phyloP scores from a whole-genome alignment of 2,888 invertebrate genomes.

The Pocota personata region DNA sequence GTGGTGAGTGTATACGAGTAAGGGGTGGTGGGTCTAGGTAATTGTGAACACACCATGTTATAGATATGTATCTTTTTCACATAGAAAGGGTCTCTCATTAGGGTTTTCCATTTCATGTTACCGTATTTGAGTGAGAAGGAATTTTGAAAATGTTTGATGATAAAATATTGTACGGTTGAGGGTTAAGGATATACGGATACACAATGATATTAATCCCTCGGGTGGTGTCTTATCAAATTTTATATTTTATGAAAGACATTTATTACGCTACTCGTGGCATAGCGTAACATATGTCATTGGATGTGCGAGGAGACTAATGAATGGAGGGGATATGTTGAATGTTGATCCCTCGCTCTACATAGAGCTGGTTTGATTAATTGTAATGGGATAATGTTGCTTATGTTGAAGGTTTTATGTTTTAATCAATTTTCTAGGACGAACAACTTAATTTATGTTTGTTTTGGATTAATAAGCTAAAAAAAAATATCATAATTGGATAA shows the following conservation, averaged over 20 bases:
- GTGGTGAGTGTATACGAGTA: slow-evolving; percentile 35
- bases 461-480: not conserved
- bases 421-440: slow-evolving; percentile 45
- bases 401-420: slow-evolving; percentile 45
- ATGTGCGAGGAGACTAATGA: slow-evolving; percentile 29
- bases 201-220: slow-evolving; percentile 48
- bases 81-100: slow-evolving; percentile 27
- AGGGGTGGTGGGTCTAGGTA: slow-evolving; percentile 48
- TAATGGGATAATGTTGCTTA: slow-evolving; percentile 37
- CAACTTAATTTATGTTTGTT: slow-evolving; percentile 11
- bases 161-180: slow-evolving; percentile 28
- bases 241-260: slow-evolving; percentile 68
- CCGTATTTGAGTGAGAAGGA: slow-evolving; percentile 20
- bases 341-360: not conserved
- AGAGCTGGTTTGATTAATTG: slow-evolving; percentile 59
- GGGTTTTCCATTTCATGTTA: slow-evolving; percentile 24
- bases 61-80: slow-evolving; percentile 25
- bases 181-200: slow-evolving; percentile 43
- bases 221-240: slow-evolving; percentile 62
- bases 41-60: slow-evolving; percentile 60
- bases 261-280: slow-evolving; percentile 49
- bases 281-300: slow-evolving; percentile 50
- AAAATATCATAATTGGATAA: not conserved
- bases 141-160: slow-evolving; percentile 41
- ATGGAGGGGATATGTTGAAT: slow-evolving; percentile 3